Evolutionary conservation across 2,797 vertebrate genomes (phyloP).

Genomic region (Cyclopterus lumpus): DNA sequence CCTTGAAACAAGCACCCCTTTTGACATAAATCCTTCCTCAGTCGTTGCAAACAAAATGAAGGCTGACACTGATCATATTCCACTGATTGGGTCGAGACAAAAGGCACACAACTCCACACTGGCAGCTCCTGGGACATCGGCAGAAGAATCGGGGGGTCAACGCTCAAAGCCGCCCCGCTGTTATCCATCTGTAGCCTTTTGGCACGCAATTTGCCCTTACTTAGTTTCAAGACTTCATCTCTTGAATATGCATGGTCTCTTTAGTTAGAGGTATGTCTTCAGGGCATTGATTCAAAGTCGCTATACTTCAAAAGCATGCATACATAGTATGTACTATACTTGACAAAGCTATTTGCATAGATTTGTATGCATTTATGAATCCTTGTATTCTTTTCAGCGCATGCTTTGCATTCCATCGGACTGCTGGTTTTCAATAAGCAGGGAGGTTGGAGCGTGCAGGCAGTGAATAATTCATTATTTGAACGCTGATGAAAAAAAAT

Average conservation of each 20-base stretch:
- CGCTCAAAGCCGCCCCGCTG: conserved; percentile 4
- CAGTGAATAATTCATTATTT: conserved; percentile 30
- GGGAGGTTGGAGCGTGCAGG: background rate
- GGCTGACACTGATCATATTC: background rate
- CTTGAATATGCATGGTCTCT: conserved; percentile 44
- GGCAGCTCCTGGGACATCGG: conserved; percentile 13
- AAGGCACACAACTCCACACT: background rate
- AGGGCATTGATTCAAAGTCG: conserved; percentile 45
- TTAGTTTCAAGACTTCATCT: conserved; percentile 28
- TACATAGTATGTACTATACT: conserved; percentile 23
- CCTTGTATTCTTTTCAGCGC: background rate
- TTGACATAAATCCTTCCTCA: background rate
- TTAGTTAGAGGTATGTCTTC: conserved; percentile 37
- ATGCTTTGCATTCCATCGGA: conserved; percentile 12
- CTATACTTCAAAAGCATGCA: conserved; percentile 46
- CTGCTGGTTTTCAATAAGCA: background rate
- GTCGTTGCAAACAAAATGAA: background rate
- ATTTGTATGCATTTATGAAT: conserved; percentile 8
- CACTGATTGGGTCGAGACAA: background rate
- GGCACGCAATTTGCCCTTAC: background rate
- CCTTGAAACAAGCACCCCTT: background rate
- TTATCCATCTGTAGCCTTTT: conserved; percentile 38
- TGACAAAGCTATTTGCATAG: conserved; percentile 49
- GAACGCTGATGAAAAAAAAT: conserved; percentile 33
- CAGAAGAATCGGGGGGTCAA: conserved; percentile 16